Evolutionary conservation across 2,113 vertebrate genomes (phyloP), one percentile per base, ranked within the genome.

Genomic region (Stigmatopora nigra): DNA sequence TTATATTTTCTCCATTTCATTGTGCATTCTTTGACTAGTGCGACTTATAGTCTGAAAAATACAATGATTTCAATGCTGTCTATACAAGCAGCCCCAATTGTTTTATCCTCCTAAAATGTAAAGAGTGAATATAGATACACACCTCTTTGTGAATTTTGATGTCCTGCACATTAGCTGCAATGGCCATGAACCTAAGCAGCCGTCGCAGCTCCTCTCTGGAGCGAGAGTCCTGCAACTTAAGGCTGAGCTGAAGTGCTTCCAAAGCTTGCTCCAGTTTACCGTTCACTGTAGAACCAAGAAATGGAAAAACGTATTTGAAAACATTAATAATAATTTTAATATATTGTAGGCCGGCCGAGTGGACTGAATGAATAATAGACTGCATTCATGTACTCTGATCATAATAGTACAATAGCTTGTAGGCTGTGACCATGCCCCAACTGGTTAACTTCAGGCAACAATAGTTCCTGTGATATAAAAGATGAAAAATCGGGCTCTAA

Each of bases 131-230:
- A 10, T 45, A 3, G 3, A 20, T 0, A 0, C 79, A 80, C 89
- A 94, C 96, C 91, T 98, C 96, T 82, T 92, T 89, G 82, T 96
- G 92, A 31, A 99, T 88, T 81, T 93, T 94, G 79, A 96, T 82
- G 79, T 93, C 94, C 25, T 90, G 86, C 45, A 87, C 81, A 68
- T 89, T 89, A 66, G 93, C 92, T 59, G 95, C 94, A 13, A 91
- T 75, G 36, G 94, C 91, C 95, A 98, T 98, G 83, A 98, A 98
- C 74, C 93, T 92, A 16, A 98, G 88, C 0, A 99, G 88, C 16
- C 94, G 89, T 51, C 94, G 91, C 4, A 99, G 94, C 78, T 99
- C 96, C 84, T 99, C 97, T 78, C 93, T 90, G 65, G 88, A 92
- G 71, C 89, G 90, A 47, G 92, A 89, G 81, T 94, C 92, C 67